A percentile compares a stretch with the other conserved stretches of the same genome.
These are phyloP conservation scores for Sarcophaga bullata DNA, from an alignment of 1,140 invertebrate genomes.

Conservation along the genomic window DNA sequence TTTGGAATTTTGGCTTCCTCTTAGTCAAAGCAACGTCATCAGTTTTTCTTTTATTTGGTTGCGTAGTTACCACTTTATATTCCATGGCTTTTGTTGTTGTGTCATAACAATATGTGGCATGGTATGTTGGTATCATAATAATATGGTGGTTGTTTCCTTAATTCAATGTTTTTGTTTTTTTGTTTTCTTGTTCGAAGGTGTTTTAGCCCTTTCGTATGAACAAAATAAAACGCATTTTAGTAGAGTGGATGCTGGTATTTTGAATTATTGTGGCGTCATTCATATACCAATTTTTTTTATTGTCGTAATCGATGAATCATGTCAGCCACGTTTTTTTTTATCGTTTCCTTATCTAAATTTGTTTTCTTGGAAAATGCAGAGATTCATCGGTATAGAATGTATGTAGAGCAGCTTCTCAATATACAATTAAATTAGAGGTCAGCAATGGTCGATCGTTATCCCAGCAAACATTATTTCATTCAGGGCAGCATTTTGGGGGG, in stretches of 20 bases:
- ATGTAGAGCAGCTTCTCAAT: too few species aligned
- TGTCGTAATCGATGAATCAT: background rate
- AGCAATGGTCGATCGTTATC: too few species aligned
- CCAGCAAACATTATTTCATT: too few species aligned
- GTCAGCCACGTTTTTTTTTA: background rate
- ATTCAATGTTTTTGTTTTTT: background rate
- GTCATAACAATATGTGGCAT: too few species aligned
- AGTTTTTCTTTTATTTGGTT: constrained; percentile 1
- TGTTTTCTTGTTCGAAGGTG: background rate
- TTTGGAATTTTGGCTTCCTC: constrained; percentile 31
- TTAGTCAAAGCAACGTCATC: constrained; percentile 30
- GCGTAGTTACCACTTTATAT: too few species aligned
- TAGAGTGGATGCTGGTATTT: constrained; percentile 1
- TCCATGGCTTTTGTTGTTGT: too few species aligned
- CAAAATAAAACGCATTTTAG: background rate
- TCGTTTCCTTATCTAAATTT: background rate
- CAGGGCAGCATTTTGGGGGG: too few species aligned
- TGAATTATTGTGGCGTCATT: constrained; percentile 17
- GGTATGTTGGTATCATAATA: background rate
- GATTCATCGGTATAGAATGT: background rate
- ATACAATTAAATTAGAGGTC: too few species aligned
- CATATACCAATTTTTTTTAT: background rate
- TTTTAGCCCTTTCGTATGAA: background rate
- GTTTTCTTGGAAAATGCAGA: background rate
- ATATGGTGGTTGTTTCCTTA: background rate